Evolutionary conservation across 1,140 invertebrate species (phyloP).

Genomic region (Drosophila subobscura): DNA sequence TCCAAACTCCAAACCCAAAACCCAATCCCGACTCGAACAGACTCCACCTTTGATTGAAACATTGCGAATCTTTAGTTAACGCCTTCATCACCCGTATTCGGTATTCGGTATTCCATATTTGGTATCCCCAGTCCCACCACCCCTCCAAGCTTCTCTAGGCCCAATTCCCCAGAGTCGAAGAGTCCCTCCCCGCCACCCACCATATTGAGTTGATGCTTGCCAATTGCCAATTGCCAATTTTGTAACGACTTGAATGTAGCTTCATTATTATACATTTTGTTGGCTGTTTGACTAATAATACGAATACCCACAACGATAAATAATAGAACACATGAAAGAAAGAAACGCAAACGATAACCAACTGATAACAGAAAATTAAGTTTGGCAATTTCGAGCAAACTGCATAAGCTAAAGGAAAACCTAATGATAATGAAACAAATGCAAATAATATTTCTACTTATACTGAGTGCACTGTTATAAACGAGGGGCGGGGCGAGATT

Average conservation of each 20-base stretch:
- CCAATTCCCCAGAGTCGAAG: no score
- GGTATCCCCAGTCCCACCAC: conserved; percentile 9
- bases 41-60: conserved; percentile 18
- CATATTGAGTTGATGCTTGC: conserved; percentile 52
- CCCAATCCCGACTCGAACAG: conserved; percentile 35
- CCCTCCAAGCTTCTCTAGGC: no score
- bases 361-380: conserved; percentile 79
- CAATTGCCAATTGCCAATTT: conserved; percentile 63
- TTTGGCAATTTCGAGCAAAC: conserved; percentile 77
- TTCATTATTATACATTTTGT: conserved; percentile 80
- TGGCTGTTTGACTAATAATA: conserved; percentile 78
- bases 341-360: conserved; percentile 44
- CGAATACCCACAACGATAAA: conserved; percentile 54
- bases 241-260: conserved; percentile 70
- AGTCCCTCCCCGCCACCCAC: conserved; percentile 6
- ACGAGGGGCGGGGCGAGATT: conserved; percentile 82
- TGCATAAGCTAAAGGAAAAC: conserved; percentile 65
- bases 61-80: conserved; percentile 25
- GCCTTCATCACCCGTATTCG: conserved; percentile 23
- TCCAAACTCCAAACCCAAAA: conserved; percentile 2
- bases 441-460: conserved; percentile 73
- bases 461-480: conserved; percentile 83
- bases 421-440: conserved; percentile 54
- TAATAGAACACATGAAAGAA: conserved; percentile 49
- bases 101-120: conserved; percentile 11